phyloP scores from a whole-genome alignment of 2,888 invertebrate genomes.

The Drosophila macrothrix region DNA sequence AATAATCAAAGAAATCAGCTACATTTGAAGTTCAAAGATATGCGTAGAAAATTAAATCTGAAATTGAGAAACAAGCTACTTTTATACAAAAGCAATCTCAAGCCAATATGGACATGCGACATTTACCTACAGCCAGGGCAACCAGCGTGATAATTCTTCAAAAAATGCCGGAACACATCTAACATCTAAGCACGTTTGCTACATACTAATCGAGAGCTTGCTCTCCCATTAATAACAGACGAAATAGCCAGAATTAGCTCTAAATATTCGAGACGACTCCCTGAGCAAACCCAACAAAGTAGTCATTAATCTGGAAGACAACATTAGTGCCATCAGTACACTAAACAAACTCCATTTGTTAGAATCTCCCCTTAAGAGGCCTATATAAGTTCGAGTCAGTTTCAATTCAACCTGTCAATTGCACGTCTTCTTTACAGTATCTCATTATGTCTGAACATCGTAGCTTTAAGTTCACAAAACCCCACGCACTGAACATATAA shows the following conservation, averaged over 20 bases:
- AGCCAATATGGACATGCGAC: background rate
- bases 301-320: background rate
- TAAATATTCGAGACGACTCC: background rate
- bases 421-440: background rate
- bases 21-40: background rate
- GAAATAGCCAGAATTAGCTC: background rate
- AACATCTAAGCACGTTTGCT: background rate
- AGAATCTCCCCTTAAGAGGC: background rate
- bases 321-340: background rate
- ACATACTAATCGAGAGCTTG: background rate
- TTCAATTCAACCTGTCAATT: conserved; percentile 1
- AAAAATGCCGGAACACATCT: background rate
- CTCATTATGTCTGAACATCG: background rate
- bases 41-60: background rate
- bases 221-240: background rate
- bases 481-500: background rate
- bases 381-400: background rate
- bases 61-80: background rate
- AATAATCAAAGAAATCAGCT: background rate
- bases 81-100: background rate
- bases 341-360: background rate
- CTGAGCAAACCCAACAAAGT: background rate
- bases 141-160: background rate
- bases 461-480: background rate
- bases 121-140: background rate